Percentiles rank a stretch among this genome's conserved stretches.
Conservation (phyloP, 2,797 vertebrate genomes). For the Hypotaenidia philippensis region DNA sequence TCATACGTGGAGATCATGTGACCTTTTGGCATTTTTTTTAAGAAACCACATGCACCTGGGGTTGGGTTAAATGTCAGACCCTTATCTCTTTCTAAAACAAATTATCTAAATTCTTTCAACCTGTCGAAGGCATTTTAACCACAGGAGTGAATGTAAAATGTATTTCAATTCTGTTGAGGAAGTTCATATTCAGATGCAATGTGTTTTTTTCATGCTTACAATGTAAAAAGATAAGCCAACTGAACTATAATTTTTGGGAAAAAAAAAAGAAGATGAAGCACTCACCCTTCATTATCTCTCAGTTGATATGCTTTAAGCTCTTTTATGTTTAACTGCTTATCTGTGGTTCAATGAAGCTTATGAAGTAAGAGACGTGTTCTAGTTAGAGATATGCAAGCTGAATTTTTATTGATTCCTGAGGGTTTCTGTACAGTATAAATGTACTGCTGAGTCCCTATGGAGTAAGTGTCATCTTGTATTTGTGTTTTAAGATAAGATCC, state of each 20-base stretch:
- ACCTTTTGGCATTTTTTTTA: slow-evolving; percentile 88
- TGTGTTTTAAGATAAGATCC: not conserved
- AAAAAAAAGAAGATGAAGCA: not conserved
- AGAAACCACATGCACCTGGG: slow-evolving; percentile 93
- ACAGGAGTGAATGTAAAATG: slow-evolving; percentile 73
- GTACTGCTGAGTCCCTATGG: not conserved
- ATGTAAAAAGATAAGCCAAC: slow-evolving; percentile 46
- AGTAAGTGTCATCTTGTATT: not conserved
- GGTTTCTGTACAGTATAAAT: not conserved
- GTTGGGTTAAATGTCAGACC: slow-evolving; percentile 89
- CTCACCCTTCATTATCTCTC: not conserved
- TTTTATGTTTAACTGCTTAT: not conserved
- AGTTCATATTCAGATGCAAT: slow-evolving; percentile 58
- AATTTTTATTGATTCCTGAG: not conserved
- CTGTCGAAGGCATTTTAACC: slow-evolving; percentile 78
- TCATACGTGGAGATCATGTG: slow-evolving; percentile 85
- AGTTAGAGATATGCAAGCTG: not conserved
- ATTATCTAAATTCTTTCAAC: slow-evolving; percentile 80
- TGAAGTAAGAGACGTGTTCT: accelerated
- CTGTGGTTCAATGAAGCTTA: not conserved
- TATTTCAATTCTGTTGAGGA: slow-evolving; percentile 76
- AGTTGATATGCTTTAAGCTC: not conserved
- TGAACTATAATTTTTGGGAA: not conserved
- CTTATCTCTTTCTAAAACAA: slow-evolving; percentile 82
- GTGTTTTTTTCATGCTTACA: slow-evolving; percentile 67